Evolutionary conservation across 1,140 invertebrate species (phyloP), one percentile per base, ranked within the genome.

Genomic region (Stegodyphus mimosarum): DNA sequence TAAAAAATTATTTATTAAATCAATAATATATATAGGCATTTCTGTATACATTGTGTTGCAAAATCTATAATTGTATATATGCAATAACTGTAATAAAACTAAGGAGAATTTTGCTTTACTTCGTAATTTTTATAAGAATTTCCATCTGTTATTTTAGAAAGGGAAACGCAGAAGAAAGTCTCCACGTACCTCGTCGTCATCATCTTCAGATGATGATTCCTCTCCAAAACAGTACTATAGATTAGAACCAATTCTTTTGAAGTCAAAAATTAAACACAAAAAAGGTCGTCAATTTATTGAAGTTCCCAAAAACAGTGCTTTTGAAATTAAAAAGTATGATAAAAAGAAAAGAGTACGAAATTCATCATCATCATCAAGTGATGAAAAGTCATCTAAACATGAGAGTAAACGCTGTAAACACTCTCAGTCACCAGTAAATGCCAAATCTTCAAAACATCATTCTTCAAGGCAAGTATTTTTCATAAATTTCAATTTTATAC

Each of bases 161-260:
- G 81, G 60, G n/a, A 84, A 75, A 18, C 52, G 50, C 11, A 84
- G 76, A 50, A 55, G 73, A 48, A 84, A 70, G 17, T 5, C 73
- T 55, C 15, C 33, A 50, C 5, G 48, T 73, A 53, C 71, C 6
- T 64, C 79, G 7, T 63, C 79, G 6, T 53, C 77, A 10, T 75
- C 72, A 5, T 76, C 83, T n/a, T 77, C 74, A 3, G 67, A 74
- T 3, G 75, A 48, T n/a, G 75, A 78, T 63, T 86, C 83, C 5
- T 73, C 74, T 6, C 74, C 83, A 18, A 64, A 71, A 49, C 83
- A 86, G n/a, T 86, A 86, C 53, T 86, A 60, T 53, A 18, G 83
- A 18, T 49, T 86, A n/a, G 83, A 86, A 50, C 83, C 83, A 60
- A 75, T 86, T 52, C 67, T 86, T 51, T 18, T 86, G 5, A 86